Percentiles rank a stretch among this genome's conserved stretches.
These are phyloP conservation scores for Phaethornis superciliosus DNA, from an alignment of 2,113 vertebrate genomes.

Conservation along the genomic window DNA sequence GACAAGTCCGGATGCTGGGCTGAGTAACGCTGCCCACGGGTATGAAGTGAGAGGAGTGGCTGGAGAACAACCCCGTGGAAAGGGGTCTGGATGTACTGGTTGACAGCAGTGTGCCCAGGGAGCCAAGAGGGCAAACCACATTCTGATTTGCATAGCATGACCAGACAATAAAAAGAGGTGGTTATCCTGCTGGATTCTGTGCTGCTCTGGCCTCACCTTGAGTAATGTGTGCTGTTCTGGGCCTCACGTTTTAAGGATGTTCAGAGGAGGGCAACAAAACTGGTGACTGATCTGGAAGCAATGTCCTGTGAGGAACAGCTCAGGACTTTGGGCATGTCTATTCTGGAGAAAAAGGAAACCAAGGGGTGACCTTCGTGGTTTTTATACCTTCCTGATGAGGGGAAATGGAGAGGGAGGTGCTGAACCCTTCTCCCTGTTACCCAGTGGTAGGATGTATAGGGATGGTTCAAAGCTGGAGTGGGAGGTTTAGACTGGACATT, in stretches of 20 bases:
- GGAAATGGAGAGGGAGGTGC: not conserved
- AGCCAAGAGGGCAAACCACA: not conserved
- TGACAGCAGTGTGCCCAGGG: not conserved
- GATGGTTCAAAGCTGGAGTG: not conserved
- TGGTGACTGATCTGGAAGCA: not conserved
- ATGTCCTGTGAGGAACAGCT: not conserved
- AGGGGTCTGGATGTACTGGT: not conserved
- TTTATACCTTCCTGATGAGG: not conserved
- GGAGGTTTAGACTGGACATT: not conserved
- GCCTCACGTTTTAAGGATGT: not conserved
- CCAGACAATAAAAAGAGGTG: not conserved
- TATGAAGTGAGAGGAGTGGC: not conserved
- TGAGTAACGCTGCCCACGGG: not conserved
- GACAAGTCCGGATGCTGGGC: not conserved
- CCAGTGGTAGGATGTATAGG: not conserved
- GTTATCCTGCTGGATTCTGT: not conserved
- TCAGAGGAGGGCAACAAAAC: not conserved
- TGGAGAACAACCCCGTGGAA: not conserved
- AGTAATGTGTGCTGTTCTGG: not conserved
- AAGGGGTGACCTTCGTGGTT: not conserved
- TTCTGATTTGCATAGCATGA: not conserved
- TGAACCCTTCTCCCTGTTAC: not conserved
- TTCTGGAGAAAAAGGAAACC: not conserved
- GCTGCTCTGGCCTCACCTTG: not conserved
- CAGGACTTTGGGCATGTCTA: not conserved